Base-by-base conservation (phyloP, 2,113 vertebrate species). In the Ciconia boyciana region DNA sequence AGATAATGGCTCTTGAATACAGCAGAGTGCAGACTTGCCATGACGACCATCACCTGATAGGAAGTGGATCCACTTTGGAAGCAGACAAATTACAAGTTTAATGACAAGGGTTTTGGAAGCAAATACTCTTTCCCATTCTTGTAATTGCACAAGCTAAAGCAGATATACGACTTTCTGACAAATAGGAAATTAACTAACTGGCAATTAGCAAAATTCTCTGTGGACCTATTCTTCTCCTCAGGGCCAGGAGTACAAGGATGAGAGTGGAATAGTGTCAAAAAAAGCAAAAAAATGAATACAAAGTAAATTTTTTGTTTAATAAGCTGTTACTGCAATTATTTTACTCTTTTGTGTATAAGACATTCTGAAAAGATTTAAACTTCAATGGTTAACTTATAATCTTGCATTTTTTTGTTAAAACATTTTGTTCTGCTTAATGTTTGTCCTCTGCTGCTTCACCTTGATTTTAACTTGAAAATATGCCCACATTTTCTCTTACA, bases 381-480 rank as follows among this genome's bases (percentile, higher is more conserved):
- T 39, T 62, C 22, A 43, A 2, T 29, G 11, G 16, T 62, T 72
- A 72, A 52, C 7, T 36, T 41, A 34, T 8, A 54, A 36, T 7
- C 8, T 62, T 70, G 13, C 2, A 8, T 8, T 20, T 66, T 81
- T 78, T 77, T n/a, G 26, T 74, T 43, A 89, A 78, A 93, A 21
- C 7, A 24, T 64, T 78, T 87, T 52, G 7, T 49, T 89, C 9
- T 55, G 60, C 36, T 79, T 51, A 2, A 18, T 39, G 12, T 80
- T 96, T 90, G 69, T 29, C 69, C 83, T 96, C 60, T 78, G 10
- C 52, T 65, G 15, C 68, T 84, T 93, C 89, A 95, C 77, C 74
- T 95, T 92, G 77, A 34, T 48, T 94, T 94, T 76, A 78, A 88
- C 41, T 70, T 70, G 32, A 88, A 93, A 78, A 75, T 34, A 75